Evolutionary conservation across 2,113 vertebrate species (phyloP), one percentile per base, ranked within the genome.

Genomic region (Morone chrysops): DNA sequence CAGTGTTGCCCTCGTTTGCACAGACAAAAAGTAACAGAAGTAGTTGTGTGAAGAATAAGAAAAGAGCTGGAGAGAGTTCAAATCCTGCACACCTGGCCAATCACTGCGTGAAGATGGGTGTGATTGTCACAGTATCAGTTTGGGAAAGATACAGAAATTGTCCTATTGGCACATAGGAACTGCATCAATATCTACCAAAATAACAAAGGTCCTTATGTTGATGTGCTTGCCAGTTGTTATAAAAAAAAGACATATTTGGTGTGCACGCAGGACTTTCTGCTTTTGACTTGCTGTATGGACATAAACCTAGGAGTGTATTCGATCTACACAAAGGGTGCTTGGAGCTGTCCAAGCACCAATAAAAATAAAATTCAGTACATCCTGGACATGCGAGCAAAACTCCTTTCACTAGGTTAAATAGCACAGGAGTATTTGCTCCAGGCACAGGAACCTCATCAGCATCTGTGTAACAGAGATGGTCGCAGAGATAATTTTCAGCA

Each of bases 351-450:
- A 56, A 59, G 36, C 25, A 56, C 43, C 38, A 40, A 43, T 71
- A 71, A 71, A 76, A 84, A 63, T 62, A 1, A 65, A 60, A 59
- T 75, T 57, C 45, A 78, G 45, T 50, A 51, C 67, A 81, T 89
- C 60, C 45, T 69, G 62, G 40, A 60, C 54, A 66, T 57, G 13
- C 11, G 5, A 67, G 48, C 8, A 70, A 78, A 65, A 77, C 61
- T 80, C 51, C n/a, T 31, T 87, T 75, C 51, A 61, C 45, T 12
- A 56, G 60, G 69, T 80, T 45, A 82, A 75, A 75, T 51, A 22
- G 41, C 40, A 48, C 13, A 62, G 17, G 12, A 77, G 60, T 69
- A 31, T 65, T 56, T 47, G 45, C 70, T 77, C 36, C 67, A 43
- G 65, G 73, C 75, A 20, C 11, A 51, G 66, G 65, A 70, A 68